Evolutionary conservation across 1,140 invertebrate species (phyloP), one percentile per base, ranked within the genome.

Genomic region (Trichonephila clavata): DNA sequence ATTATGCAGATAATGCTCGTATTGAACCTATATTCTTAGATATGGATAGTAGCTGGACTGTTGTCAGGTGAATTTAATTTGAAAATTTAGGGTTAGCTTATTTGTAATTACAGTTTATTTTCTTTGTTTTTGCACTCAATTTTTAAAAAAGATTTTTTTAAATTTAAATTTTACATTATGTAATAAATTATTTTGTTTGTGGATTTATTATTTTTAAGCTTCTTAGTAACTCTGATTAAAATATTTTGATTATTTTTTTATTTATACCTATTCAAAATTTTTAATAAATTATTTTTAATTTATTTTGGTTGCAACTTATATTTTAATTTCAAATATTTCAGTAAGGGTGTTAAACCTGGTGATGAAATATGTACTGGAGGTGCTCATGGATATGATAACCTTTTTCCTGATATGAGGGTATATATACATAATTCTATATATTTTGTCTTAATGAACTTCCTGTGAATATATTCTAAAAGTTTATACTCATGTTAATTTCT

Each of bases 1-100:
- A 94, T 61, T 94, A 89, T 92, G 68, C 90, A 27, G 63, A 80
- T 80, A 88, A 89, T 77, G 27, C 27, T 24, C 27, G 68, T 83
- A 94, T 94, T 59, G 94, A 94, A 77, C 94, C 94, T 0, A 86
- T 94, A 65, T 86, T 94, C 14, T 65, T 94, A 61, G 94, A 94
- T 24, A 59, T 94, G 61, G 90, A 92, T 83, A 39, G 83, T 39
- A 68, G 94, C 3, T 94, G 94, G 94, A 88, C 86, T 39, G 86
- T 94, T 60, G 90, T 88, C 0, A 88, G 68, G 94, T 94, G 81
- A 94, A 63, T 24, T n/a, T 24, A 5, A 50, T 50, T 50, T 13
- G 10, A 10, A 50, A 13, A 50, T 50, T 50, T 50, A 50, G 10
- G 7, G 5, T 13, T 50, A 13, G 4, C 50, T 50, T 50, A 50